Percentiles rank a stretch among this genome's conserved stretches.
Conservation (phyloP, 1,140 invertebrate species). For the Acromyrmex charruanus region DNA sequence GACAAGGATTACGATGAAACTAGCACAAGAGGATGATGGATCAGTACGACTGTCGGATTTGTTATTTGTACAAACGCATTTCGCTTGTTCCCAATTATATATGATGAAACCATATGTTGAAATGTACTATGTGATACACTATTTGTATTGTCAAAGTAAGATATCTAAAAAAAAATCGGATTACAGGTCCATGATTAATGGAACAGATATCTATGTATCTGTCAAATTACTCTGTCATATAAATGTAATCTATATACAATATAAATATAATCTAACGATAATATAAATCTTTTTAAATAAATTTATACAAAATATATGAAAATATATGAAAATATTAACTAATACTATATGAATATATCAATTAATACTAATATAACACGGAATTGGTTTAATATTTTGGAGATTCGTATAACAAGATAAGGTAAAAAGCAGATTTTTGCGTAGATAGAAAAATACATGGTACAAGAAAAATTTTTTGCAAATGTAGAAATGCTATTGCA, state of each 20-base stretch:
- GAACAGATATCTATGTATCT: background rate
- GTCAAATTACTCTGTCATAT: background rate
- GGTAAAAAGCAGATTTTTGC: background rate
- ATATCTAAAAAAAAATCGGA: slow-evolving; percentile 1
- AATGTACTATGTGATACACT: background rate
- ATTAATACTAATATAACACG: background rate
- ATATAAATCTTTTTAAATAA: background rate
- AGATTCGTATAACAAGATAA: background rate
- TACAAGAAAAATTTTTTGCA: background rate
- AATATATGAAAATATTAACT: background rate
- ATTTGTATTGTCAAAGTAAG: background rate
- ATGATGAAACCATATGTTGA: background rate
- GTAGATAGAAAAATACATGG: background rate
- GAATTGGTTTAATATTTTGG: background rate
- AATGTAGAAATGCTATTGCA: slow-evolving; percentile 6
- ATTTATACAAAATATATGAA: slow-evolving; percentile 5
- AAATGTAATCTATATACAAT: background rate
- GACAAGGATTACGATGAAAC: slow-evolving; percentile 3
- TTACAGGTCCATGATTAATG: background rate
- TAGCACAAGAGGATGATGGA: background rate
- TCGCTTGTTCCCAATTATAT: slow-evolving; percentile 18
- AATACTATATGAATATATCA: background rate
- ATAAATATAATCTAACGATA: background rate
- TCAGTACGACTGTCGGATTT: slow-evolving; percentile 11
- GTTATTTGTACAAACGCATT: slow-evolving; percentile 7